Evolutionary conservation across 2,888 invertebrate species (phyloP).

Genomic region (Chesias legatella): DNA sequence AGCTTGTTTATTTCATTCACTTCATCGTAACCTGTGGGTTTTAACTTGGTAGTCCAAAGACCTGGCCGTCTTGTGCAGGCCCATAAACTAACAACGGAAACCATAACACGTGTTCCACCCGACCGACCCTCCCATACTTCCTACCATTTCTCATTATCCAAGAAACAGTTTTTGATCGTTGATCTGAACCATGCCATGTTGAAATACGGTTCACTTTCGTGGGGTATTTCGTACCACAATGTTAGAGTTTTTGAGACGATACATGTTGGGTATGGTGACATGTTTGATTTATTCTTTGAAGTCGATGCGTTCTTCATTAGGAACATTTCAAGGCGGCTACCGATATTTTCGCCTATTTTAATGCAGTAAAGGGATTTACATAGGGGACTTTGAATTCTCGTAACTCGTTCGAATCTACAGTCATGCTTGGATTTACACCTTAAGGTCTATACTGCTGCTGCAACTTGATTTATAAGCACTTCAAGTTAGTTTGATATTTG

Average conservation of each 20-base stretch:
- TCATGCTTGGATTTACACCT: no score
- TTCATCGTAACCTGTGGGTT: neutral
- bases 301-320: constrained; percentile 25
- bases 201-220: constrained; percentile 13
- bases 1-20: constrained; percentile 5
- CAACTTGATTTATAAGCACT: no score
- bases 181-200: constrained; percentile 13
- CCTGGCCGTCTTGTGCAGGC: constrained; percentile 20
- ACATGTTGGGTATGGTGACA: constrained; percentile 27
- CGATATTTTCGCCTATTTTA: constrained; percentile 15
- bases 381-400: no score
- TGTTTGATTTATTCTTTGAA: constrained; percentile 34
- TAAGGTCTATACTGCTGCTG: no score
- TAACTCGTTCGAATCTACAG: no score
- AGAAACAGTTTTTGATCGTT: constrained; percentile 10
- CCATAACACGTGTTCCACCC: constrained; percentile 55
- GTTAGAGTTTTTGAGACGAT: constrained; percentile 29
- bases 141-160: constrained; percentile 44
- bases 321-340: constrained; percentile 6
- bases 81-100: constrained; percentile 49
- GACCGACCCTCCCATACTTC: constrained; percentile 47
- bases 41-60: constrained; percentile 13
- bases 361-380: no score
- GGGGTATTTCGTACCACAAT: constrained; percentile 17
- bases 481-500: no score